Evolutionary conservation across 2,888 invertebrate genomes (phyloP).

Genomic region (Trachelus stipa): DNA sequence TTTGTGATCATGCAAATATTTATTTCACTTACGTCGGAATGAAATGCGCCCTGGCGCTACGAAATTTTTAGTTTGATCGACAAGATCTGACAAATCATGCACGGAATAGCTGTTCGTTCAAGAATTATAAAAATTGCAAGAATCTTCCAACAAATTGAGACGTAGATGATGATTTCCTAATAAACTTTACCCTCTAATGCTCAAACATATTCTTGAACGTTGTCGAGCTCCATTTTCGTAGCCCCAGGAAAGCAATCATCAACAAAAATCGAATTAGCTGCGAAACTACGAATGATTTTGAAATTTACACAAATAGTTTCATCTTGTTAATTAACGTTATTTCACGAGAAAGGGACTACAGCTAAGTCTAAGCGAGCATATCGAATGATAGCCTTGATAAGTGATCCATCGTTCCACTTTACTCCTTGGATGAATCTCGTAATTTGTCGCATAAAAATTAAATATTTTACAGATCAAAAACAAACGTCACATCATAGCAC

Average conservation of each 20-base stretch:
- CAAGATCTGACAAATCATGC: too few species aligned
- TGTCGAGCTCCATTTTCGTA: background rate
- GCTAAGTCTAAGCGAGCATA: slow-evolving; percentile 4
- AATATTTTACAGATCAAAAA: slow-evolving; percentile 47
- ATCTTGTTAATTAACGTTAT: background rate
- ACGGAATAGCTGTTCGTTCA: too few species aligned
- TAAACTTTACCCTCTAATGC: too few species aligned
- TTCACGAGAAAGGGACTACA: background rate
- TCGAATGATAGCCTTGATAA: slow-evolving; percentile 7
- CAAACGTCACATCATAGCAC: slow-evolving; percentile 46
- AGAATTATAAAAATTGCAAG: too few species aligned
- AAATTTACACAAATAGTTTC: background rate
- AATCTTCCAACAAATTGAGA: background rate
- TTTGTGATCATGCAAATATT: background rate
- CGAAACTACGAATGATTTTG: background rate
- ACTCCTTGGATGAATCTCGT: background rate
- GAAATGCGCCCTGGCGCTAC: too few species aligned
- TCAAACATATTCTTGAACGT: background rate
- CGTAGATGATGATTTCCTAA: background rate
- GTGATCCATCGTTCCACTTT: background rate
- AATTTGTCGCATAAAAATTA: slow-evolving; percentile 43
- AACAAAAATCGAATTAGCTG: background rate
- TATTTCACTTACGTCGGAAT: background rate
- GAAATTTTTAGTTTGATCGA: background rate
- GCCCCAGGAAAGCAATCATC: background rate